These are phyloP conservation scores for Tachystola acroxantha DNA, from an alignment of 2,888 invertebrate genomes.

Conservation along the genomic window DNA sequence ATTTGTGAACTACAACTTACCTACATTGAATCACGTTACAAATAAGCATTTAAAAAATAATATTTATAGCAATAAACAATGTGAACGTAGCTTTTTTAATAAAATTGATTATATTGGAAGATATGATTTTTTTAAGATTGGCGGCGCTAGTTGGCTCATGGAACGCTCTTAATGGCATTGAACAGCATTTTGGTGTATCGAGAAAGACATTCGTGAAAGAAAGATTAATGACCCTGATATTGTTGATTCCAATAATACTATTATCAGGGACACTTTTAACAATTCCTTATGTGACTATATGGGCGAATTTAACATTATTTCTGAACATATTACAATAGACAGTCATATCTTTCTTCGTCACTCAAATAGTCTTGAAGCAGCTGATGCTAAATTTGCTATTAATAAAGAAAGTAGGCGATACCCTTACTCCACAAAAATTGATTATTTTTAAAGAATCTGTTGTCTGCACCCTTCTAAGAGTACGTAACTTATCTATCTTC, in stretches of 20 bases:
- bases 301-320: slow-evolving; percentile 29
- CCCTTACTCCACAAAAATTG: slow-evolving; percentile 19
- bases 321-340: slow-evolving; percentile 39
- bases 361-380: slow-evolving; percentile 33
- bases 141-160: too few relatives aligned
- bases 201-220: slow-evolving; percentile 26
- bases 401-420: slow-evolving; percentile 21
- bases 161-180: too few relatives aligned
- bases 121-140: too few relatives aligned
- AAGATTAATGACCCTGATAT: slow-evolving; percentile 20
- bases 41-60: too few relatives aligned
- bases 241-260: slow-evolving; percentile 25
- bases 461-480: slow-evolving; percentile 23
- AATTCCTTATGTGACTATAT: slow-evolving; percentile 27
- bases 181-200: slow-evolving; percentile 28
- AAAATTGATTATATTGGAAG: too few relatives aligned
- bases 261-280: slow-evolving; percentile 22
- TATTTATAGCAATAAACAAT: too few relatives aligned
- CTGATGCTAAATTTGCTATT: slow-evolving; percentile 34
- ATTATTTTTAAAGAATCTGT: slow-evolving; percentile 23
- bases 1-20: too few relatives aligned
- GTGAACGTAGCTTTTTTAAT: too few relatives aligned
- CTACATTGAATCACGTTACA: too few relatives aligned
- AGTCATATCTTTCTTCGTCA: slow-evolving; percentile 29
- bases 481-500: too few relatives aligned